Evolutionary conservation across 2,888 invertebrate genomes (phyloP).

Genomic region (Brachyptera putata): DNA sequence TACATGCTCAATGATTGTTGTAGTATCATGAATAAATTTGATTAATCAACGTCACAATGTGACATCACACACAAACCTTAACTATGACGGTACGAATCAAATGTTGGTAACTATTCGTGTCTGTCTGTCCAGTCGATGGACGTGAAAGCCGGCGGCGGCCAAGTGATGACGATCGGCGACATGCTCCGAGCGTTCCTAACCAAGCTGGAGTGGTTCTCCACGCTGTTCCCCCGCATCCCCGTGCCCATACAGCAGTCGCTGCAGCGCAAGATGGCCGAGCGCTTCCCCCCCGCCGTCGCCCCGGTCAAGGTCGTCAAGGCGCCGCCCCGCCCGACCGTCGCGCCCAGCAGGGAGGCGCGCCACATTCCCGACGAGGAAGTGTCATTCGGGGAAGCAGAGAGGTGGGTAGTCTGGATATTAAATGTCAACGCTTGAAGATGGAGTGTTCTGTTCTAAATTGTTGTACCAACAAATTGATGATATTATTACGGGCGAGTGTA

Average conservation of each 20-base stretch:
- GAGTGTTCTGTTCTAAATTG: too few species aligned
- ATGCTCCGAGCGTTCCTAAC: conserved; percentile 88
- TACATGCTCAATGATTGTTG: too few species aligned
- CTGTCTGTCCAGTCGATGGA: conserved; percentile 96
- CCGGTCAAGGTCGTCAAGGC: conserved; percentile 36
- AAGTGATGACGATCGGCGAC: conserved; percentile 86
- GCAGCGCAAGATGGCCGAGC: conserved; percentile 65
- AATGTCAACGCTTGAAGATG: too few species aligned
- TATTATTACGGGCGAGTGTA: too few species aligned
- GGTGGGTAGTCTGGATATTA: too few species aligned
- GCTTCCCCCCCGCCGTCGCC: conserved; percentile 53
- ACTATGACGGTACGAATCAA: too few species aligned
- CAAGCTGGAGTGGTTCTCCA: conserved; percentile 98
- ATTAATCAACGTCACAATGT: too few species aligned
- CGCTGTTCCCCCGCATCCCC: conserved; percentile 96
- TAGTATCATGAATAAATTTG: too few species aligned
- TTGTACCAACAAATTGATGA: too few species aligned
- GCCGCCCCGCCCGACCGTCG: conserved; percentile 38
- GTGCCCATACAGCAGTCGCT: conserved; percentile 94
- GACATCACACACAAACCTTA: too few species aligned
- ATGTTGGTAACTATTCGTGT: too few species aligned
- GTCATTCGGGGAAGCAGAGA: conserved; percentile 46
- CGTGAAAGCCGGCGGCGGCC: conserved; percentile 96
- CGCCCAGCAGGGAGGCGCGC: conserved; percentile 36
- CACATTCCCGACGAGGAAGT: conserved; percentile 46